Evolutionary conservation across 2,888 invertebrate genomes (phyloP), one percentile per base, ranked within the genome.

Genomic region (Ornithoptera alexandrae): DNA sequence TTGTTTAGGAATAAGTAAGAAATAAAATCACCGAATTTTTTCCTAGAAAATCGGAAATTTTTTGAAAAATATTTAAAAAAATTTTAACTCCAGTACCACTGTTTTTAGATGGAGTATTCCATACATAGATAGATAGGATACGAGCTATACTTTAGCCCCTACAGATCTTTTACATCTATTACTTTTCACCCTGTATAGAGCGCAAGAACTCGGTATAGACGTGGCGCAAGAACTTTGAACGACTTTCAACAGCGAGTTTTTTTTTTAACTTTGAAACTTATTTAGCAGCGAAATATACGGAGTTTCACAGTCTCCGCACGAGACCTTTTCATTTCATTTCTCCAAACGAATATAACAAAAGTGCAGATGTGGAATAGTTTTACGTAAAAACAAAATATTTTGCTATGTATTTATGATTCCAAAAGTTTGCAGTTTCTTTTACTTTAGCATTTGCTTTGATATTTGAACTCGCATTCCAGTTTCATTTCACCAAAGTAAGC

Each of bases 121-220:
- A 22, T 22, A 22, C 22, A 22, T 22, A 22, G 22, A 22, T 22
- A 22, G 22, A 22, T 22, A 22, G 22, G 1, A 22, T 22, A 22
- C 1, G 22, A 22, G 22, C 1, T 22, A 22, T 22, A 22, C 1
- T 22, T 22, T 1, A 22, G 22, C 22, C 22, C 22, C 22, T 22
- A n/a, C n/a, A 22, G 22, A 22, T 22, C 22, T 22, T 22, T 22
- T 22, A 22, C 22, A 22, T 22, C 22, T 22, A 22, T 22, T 22
- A 22, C 22, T 22, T 22, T 22, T 22, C 22, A 22, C 22, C 22
- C 22, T 22, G 22, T 22, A 85, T 84, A 83, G 81, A 78, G 78
- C 81, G 77, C 75, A 74, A 72, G 75, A 74, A 74, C 75, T 77
- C 72, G 69, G 65, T 73, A 71, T 61, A 71, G 63, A 74, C 74